Conservation (phyloP, 2,113 vertebrate species). For the Lasiurus borealis region DNA sequence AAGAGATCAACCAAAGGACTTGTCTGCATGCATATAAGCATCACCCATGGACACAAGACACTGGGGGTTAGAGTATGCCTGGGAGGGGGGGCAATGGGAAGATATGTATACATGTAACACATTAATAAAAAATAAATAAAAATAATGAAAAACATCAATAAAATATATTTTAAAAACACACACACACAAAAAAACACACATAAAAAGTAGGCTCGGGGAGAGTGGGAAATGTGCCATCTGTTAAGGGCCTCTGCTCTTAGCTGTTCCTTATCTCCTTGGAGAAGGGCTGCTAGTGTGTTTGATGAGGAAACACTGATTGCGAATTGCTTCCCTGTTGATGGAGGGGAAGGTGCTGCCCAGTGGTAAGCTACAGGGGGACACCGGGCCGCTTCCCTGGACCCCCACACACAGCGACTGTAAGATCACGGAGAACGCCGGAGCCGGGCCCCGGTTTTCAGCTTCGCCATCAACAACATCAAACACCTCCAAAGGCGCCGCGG, state of each 20-base stretch:
- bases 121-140: no score
- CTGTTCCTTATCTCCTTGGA: slow-evolving; percentile 51
- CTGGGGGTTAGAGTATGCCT: no score
- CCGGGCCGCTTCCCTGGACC: background rate
- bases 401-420: slow-evolving; percentile 4
- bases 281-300: slow-evolving; percentile 65
- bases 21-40: no score
- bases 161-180: no score
- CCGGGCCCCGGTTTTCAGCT: background rate
- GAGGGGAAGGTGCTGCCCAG: slow-evolving; percentile 7
- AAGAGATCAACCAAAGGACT: no score
- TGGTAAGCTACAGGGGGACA: slow-evolving; percentile 42
- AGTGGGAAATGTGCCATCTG: background rate
- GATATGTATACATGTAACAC: no score
- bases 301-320: slow-evolving; percentile 55
- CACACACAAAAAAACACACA: no score
- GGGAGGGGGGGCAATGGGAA: no score
- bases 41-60: no score
- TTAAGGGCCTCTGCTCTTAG: background rate
- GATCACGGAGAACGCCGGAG: background rate
- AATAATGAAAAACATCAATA: no score
- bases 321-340: slow-evolving; percentile 71
- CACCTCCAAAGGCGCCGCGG: background rate
- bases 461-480: background rate
- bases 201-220: background rate